These are phyloP conservation scores for Mesochorus sp. DNA, from an alignment of 2,888 invertebrate genomes.

Conservation along the genomic window DNA sequence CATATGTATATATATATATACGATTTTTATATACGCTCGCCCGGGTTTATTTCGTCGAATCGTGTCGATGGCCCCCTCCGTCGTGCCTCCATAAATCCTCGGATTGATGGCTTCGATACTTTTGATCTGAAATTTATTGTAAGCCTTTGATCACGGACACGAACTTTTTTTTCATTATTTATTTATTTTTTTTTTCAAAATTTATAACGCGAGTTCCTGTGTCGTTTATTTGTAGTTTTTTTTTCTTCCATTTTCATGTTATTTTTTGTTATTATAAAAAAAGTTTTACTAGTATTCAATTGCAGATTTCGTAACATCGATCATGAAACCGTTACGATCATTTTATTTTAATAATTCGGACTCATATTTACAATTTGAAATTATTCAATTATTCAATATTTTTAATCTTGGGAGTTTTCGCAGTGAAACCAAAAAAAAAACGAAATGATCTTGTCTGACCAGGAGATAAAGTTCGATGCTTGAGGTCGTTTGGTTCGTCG, in stretches of 20 bases:
- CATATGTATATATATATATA: constrained; percentile 59
- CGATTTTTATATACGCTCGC: constrained; percentile 52
- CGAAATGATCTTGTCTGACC: constrained; percentile 26
- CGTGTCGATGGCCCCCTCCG: constrained; percentile 27
- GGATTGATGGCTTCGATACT: constrained; percentile 10
- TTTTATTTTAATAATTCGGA: not conserved
- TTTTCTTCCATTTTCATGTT: not conserved
- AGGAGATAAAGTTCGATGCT: constrained; percentile 59
- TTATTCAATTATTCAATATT: too few relatives aligned
- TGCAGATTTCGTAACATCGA: too few relatives aligned
- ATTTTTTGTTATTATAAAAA: too few relatives aligned
- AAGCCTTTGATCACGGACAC: not conserved
- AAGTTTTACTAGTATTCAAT: too few relatives aligned
- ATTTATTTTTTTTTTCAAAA: constrained; percentile 11
- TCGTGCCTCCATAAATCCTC: constrained; percentile 19
- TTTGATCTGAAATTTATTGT: constrained; percentile 5
- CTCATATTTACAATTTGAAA: not conserved
- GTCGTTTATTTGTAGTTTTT: not conserved
- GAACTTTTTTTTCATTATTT: not conserved
- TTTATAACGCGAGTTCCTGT: not conserved
- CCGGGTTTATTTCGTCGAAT: constrained; percentile 53
- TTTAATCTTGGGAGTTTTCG: too few relatives aligned
- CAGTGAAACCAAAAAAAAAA: not conserved
- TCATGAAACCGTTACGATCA: too few relatives aligned
- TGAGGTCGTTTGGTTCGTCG: constrained; percentile 69